Conservation (phyloP, 2,888 invertebrate genomes). For the Troides oblongomaculatus region DNA sequence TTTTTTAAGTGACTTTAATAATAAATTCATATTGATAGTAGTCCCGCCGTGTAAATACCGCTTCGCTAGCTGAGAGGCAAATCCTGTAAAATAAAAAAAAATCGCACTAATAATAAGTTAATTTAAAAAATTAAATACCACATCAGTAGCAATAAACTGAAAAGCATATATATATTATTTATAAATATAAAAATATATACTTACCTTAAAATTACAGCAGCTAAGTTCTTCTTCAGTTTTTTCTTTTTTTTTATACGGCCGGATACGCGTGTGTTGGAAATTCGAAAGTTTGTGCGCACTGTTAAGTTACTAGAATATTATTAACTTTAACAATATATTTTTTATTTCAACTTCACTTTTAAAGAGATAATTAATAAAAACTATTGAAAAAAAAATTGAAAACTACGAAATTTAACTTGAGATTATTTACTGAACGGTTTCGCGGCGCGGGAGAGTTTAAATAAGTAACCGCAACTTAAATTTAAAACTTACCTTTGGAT, state of each 20-base stretch:
- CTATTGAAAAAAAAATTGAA: too few relatives aligned
- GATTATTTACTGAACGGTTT: not conserved
- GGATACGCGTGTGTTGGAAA: too few relatives aligned
- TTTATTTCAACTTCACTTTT: too few relatives aligned
- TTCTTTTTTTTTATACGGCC: not conserved
- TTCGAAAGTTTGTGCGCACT: too few relatives aligned
- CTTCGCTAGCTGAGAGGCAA: not conserved
- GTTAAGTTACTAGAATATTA: too few relatives aligned
- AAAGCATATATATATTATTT: not conserved
- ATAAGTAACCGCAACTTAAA: constrained; percentile 22
- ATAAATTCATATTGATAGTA: too few relatives aligned
- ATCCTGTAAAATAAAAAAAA: not conserved
- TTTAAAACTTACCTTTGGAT: constrained; percentile 56
- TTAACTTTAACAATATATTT: too few relatives aligned
- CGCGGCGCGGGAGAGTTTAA: constrained; percentile 12
- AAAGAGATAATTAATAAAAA: too few relatives aligned
- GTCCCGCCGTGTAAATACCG: too few relatives aligned
- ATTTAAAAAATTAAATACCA: not conserved
- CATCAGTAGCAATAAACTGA: not conserved
- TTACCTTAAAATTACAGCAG: constrained; percentile 4
- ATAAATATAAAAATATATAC: not conserved
- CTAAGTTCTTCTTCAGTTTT: not conserved
- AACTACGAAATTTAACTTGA: too few relatives aligned
- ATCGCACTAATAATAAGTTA: not conserved
- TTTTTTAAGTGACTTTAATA: too few relatives aligned